These are phyloP conservation scores for Tenebrio molitor DNA, from an alignment of 1,140 invertebrate genomes.

Conservation along the genomic window DNA sequence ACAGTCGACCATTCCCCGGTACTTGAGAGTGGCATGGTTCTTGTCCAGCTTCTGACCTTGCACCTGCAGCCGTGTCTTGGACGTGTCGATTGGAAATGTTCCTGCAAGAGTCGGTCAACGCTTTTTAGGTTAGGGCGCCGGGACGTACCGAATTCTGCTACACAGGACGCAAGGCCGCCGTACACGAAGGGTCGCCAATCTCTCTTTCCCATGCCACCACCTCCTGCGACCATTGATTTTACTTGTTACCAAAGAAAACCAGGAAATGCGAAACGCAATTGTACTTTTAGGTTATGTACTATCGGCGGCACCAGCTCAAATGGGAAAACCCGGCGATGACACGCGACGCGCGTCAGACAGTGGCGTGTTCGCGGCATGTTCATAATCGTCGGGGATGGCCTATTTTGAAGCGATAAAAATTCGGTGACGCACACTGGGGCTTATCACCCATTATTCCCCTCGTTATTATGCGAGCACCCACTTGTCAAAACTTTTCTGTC, in stretches of 20 bases:
- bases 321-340: background rate
- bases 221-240: conserved; percentile 33
- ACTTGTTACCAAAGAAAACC: too few species aligned
- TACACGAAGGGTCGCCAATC: conserved; percentile 94
- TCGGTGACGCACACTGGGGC: too few species aligned
- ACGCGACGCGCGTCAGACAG: background rate
- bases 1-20: conserved; percentile 93
- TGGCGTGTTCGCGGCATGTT: conserved; percentile 2
- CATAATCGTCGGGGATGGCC: too few species aligned
- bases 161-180: conserved; percentile 92
- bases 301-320: background rate
- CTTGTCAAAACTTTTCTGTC: too few species aligned
- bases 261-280: too few species aligned
- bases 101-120: conserved; percentile 71
- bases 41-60: conserved; percentile 91
- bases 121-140: conserved; percentile 28
- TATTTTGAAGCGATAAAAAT: too few species aligned
- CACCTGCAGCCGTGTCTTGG: conserved; percentile 95
- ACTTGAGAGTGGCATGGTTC: conserved; percentile 81
- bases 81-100: conserved; percentile 97
- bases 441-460: too few species aligned
- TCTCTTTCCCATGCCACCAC: conserved; percentile 71
- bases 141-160: conserved; percentile 91
- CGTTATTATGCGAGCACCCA: too few species aligned
- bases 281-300: conserved; percentile 18